Evolutionary conservation across 1,140 invertebrate genomes (phyloP).

Genomic region (Temnothorax curvispinosus): DNA sequence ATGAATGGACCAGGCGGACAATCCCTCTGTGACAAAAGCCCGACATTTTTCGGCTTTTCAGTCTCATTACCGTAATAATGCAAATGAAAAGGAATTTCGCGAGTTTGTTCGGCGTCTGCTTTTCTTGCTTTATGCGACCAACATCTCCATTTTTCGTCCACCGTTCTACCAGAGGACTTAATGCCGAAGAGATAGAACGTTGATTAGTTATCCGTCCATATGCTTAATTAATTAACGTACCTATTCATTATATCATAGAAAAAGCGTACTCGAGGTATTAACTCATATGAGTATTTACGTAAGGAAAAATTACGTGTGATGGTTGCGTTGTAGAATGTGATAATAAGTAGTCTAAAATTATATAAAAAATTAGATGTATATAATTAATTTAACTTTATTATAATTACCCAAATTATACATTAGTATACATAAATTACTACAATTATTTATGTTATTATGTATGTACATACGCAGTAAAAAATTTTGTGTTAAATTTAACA

Average conservation of each 20-base stretch:
- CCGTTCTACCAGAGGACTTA: conserved; percentile 2
- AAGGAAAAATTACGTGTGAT: background rate
- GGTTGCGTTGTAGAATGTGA: background rate
- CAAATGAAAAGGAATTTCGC: conserved; percentile 83
- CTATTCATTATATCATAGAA: background rate
- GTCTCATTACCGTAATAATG: conserved; percentile 85
- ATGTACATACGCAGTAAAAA: no score
- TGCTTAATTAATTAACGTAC: conserved; percentile 37
- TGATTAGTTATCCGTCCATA: background rate
- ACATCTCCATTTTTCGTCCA: conserved; percentile 48
- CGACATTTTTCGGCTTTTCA: conserved; percentile 83
- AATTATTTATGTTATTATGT: background rate
- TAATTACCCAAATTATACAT: background rate
- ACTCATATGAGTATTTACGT: background rate
- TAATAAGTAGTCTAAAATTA: background rate
- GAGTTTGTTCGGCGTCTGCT: conserved; percentile 80
- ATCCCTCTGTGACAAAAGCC: conserved; percentile 84
- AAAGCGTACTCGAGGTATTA: background rate
- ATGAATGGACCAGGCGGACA: conserved; percentile 84
- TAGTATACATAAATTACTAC: background rate
- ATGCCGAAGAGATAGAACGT: conserved; percentile 33
- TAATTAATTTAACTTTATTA: background rate
- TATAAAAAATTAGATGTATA: background rate
- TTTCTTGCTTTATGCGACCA: conserved; percentile 78
- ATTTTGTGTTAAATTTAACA: no score